These are phyloP conservation scores for Xestia rhomboidea DNA, from an alignment of 2,888 invertebrate species.

Conservation along the genomic window DNA sequence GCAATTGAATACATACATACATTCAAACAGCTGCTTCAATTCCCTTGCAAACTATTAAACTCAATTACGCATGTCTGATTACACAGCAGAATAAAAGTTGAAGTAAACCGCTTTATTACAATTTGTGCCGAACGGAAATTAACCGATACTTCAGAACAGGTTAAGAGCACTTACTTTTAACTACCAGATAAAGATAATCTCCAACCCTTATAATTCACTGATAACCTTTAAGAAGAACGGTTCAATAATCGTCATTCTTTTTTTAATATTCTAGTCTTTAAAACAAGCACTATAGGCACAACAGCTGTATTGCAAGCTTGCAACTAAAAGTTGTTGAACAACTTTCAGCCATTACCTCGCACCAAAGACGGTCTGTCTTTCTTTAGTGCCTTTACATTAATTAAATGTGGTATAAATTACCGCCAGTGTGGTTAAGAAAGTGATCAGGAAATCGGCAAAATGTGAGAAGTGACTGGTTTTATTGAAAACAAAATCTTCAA, in stretches of 20 bases:
- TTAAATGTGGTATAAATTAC: constrained; percentile 44
- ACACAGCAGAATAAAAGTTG: constrained; percentile 14
- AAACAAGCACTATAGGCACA: neutral
- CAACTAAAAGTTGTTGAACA: constrained; percentile 52
- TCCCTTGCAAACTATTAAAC: constrained; percentile 23
- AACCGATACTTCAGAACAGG: constrained; percentile 28
- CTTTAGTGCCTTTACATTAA: constrained; percentile 43
- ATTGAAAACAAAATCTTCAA: constrained; percentile 22
- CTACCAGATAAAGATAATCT: constrained; percentile 45
- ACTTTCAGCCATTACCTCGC: constrained; percentile 54
- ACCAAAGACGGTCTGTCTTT: constrained; percentile 15
- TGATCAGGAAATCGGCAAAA: constrained; percentile 32
- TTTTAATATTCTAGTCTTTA: constrained; percentile 15
- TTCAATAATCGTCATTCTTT: neutral
- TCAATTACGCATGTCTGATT: constrained; percentile 23
- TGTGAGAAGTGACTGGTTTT: constrained; percentile 19
- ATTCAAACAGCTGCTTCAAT: constrained; percentile 21
- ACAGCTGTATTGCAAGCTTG: constrained; percentile 28
- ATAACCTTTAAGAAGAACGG: constrained; percentile 43
- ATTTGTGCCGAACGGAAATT: constrained; percentile 18
- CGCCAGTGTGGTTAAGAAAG: constrained; percentile 41
- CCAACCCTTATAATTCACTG: constrained; percentile 15
- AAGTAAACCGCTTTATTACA: constrained; percentile 14
- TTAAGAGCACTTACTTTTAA: constrained; percentile 26
- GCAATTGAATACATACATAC: constrained; percentile 5